Percentiles rank a stretch among this genome's conserved stretches.
Conservation (phyloP, 2,797 vertebrate genomes). For the Trichosurus vulpecula region DNA sequence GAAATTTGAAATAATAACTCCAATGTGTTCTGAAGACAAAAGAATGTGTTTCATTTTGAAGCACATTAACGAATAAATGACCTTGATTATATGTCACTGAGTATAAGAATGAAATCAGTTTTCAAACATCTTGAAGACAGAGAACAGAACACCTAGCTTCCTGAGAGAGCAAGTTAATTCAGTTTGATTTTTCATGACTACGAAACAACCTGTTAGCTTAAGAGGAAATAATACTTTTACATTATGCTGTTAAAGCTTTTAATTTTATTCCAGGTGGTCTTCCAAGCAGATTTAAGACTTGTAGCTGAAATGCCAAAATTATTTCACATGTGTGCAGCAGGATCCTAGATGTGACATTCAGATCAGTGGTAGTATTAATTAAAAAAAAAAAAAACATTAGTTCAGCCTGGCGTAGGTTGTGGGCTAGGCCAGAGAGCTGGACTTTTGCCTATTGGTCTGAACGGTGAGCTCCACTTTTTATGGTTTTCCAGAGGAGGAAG, state of each 20-base stretch:
- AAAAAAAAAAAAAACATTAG: background rate
- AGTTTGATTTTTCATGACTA: background rate
- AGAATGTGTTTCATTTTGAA: constrained; percentile 22
- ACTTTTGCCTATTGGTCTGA: background rate
- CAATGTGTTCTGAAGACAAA: constrained; percentile 13
- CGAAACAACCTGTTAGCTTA: background rate
- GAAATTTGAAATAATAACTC: constrained; percentile 10
- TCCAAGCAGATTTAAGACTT: background rate
- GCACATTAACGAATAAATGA: background rate
- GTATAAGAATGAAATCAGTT: background rate
- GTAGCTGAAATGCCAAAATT: background rate
- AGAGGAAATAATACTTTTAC: background rate
- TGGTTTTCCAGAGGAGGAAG: background rate
- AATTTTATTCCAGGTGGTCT: background rate
- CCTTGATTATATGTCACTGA: background rate
- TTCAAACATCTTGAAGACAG: background rate
- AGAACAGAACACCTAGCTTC: background rate
- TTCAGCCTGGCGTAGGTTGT: background rate
- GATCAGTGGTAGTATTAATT: background rate
- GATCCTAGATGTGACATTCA: background rate
- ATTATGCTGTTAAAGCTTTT: background rate
- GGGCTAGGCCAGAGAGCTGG: background rate
- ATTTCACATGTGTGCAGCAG: background rate
- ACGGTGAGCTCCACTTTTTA: background rate
- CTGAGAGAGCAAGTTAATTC: background rate